Evolutionary conservation across 2,113 vertebrate species (phyloP), one percentile per base, ranked within the genome.

Genomic region (Prunella fulvescens): DNA sequence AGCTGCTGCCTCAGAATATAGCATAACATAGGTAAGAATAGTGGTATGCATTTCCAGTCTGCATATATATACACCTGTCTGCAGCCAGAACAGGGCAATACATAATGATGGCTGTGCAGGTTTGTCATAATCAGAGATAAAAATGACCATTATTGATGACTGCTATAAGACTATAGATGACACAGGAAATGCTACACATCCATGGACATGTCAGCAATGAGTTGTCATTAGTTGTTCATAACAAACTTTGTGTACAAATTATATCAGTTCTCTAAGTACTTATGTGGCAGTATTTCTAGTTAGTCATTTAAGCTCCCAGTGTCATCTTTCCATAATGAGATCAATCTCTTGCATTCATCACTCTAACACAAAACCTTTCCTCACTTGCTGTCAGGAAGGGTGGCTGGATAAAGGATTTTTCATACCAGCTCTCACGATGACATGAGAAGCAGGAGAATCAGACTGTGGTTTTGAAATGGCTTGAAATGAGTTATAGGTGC

Each of bases 91-190:
- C 1, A 15, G 47, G 25, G 29, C 33, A 73, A 23, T 29, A 22
- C 6, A 9, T 78, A 9, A 23, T 28, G 23, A 35, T 86, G 26
- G 26, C 56, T 54, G 33, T 81, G 33, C 56, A 81, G 22, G 12
- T 83, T 60, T 86, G 54, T 69, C n/a, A 44, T 71, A 86, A 25
- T 70, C 39, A 26, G 56, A 84, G 44, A 14, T 44, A 29, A 91
- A 89, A 81, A 29, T 6, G 2, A 19, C 17, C 13, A 2, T 37
- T 3, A 0, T 1, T 89, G 39, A 67, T 54, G 50, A 31, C 33
- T 67, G 9, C 29, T 67, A 0, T 45, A 51, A 73, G 37, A n/a
- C 62, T 47, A 3, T 19, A 20, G 23, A 16, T 4, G 3, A n/a
- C 61, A 56, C 4, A 62, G 33, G 47, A 45, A 77, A 37, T 61